A percentile compares a stretch with the other conserved stretches of the same genome.
Conservation (phyloP, 1,140 invertebrate species). For the Maniola jurtina region DNA sequence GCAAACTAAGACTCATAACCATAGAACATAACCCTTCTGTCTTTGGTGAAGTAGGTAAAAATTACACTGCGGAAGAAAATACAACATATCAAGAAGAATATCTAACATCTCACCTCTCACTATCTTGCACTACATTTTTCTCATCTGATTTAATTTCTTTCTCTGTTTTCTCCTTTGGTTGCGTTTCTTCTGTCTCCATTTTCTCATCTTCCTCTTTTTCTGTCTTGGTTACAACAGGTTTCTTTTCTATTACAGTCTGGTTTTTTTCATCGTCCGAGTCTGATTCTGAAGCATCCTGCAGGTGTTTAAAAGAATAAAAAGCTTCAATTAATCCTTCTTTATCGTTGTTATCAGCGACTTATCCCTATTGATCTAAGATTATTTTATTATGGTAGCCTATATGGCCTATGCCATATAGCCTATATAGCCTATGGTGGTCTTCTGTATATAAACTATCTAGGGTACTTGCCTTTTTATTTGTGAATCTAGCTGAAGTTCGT, state of each 20-base stretch:
- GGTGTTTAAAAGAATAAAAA: neutral
- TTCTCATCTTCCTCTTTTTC: constrained; percentile 50
- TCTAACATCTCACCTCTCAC: constrained; percentile 49
- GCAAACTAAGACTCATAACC: no score
- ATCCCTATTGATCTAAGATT: no score
- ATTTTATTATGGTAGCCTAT: no score
- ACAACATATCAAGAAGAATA: neutral
- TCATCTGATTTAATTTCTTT: constrained; percentile 33
- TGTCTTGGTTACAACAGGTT: constrained; percentile 42
- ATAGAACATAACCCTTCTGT: no score
- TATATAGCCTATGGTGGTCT: no score
- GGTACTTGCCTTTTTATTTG: constrained; percentile 51
- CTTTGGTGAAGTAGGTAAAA: no score
- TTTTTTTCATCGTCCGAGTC: constrained; percentile 68
- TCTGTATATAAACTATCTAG: neutral
- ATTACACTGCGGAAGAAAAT: no score
- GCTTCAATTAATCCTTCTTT: no score
- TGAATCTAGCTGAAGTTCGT: constrained; percentile 65
- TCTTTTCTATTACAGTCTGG: constrained; percentile 70
- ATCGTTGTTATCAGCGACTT: no score
- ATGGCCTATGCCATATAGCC: no score
- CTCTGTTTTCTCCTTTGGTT: constrained; percentile 39
- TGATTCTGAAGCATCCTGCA: constrained; percentile 59
- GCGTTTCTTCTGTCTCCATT: constrained; percentile 36
- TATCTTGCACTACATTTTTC: constrained; percentile 46